phyloP scores from a whole-genome alignment of 2,113 vertebrate species.

The Motacilla alba region DNA sequence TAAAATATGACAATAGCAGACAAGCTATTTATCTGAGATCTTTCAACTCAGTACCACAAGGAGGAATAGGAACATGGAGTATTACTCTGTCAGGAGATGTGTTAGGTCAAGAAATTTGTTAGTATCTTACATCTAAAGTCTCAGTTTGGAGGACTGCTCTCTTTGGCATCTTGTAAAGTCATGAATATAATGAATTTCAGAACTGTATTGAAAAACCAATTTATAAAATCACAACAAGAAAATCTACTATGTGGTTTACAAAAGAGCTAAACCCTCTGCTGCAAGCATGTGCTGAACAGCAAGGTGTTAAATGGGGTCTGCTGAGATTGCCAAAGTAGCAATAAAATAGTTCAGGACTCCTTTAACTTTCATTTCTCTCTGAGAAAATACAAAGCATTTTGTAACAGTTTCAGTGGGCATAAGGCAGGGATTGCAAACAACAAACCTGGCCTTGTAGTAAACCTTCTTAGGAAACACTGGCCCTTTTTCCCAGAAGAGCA shows the following conservation, averaged over 20 bases:
- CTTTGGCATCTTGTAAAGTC: neutral
- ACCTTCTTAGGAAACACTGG: neutral
- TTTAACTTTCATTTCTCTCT: neutral
- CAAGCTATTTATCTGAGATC: neutral
- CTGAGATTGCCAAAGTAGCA: neutral
- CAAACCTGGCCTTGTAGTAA: neutral
- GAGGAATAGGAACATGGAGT: neutral
- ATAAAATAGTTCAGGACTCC: neutral
- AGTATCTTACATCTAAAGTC: neutral
- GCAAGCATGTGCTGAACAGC: neutral
- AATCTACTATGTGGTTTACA: neutral
- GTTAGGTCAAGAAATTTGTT: neutral
- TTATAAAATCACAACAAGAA: neutral
- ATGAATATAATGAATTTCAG: neutral
- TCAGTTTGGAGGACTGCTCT: neutral
- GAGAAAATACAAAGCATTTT: neutral
- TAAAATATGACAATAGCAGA: neutral
- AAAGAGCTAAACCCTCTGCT: neutral
- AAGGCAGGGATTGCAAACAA: neutral
- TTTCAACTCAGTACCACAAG: neutral
- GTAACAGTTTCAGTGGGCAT: neutral
- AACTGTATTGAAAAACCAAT: neutral
- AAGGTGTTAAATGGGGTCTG: neutral
- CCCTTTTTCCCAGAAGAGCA: neutral
- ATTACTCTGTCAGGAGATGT: neutral